phyloP scores from a whole-genome alignment of 2,888 invertebrate genomes.

The Neocrepidodera transversa region DNA sequence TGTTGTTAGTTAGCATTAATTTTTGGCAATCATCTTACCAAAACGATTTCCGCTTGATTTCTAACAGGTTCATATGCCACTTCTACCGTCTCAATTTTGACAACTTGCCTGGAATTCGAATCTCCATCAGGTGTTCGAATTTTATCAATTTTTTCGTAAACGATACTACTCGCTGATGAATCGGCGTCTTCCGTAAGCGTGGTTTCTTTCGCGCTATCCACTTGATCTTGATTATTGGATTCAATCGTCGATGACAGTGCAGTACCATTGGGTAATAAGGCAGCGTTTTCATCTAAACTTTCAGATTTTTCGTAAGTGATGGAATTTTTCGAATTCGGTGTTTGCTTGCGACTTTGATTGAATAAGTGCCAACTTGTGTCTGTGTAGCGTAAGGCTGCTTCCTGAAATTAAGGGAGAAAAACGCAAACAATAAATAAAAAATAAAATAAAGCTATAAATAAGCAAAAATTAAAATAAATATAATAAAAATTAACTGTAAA shows the following conservation, averaged over 20 bases:
- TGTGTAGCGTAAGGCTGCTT: slow-evolving; percentile 72
- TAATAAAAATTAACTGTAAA: background rate
- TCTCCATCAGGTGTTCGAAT: slow-evolving; percentile 10
- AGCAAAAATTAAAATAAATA: background rate
- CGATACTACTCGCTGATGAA: slow-evolving; percentile 27
- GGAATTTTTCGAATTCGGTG: slow-evolving; percentile 24
- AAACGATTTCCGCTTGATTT: slow-evolving; percentile 49
- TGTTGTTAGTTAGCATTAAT: no score
- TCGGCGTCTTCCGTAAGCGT: slow-evolving; percentile 21
- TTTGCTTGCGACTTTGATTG: slow-evolving; percentile 64
- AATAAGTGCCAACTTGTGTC: slow-evolving; percentile 80
- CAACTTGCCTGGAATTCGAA: slow-evolving; percentile 41
- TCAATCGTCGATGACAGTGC: slow-evolving; percentile 24
- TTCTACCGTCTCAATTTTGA: slow-evolving; percentile 56
- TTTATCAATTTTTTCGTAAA: slow-evolving; percentile 36
- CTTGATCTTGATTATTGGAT: slow-evolving; percentile 22
- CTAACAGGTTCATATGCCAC: slow-evolving; percentile 51
- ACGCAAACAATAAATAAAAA: slow-evolving; percentile 3
- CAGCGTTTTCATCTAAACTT: slow-evolving; percentile 19
- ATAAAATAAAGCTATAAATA: background rate
- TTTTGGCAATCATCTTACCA: slow-evolving; percentile 49
- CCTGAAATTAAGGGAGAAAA: slow-evolving; percentile 58
- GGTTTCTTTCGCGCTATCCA: slow-evolving; percentile 16
- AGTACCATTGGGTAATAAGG: slow-evolving; percentile 16
- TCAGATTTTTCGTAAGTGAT: slow-evolving; percentile 13